These are phyloP conservation scores for Dromococcyx pavoninus DNA, from an alignment of 2,797 vertebrate genomes.

Conservation along the genomic window DNA sequence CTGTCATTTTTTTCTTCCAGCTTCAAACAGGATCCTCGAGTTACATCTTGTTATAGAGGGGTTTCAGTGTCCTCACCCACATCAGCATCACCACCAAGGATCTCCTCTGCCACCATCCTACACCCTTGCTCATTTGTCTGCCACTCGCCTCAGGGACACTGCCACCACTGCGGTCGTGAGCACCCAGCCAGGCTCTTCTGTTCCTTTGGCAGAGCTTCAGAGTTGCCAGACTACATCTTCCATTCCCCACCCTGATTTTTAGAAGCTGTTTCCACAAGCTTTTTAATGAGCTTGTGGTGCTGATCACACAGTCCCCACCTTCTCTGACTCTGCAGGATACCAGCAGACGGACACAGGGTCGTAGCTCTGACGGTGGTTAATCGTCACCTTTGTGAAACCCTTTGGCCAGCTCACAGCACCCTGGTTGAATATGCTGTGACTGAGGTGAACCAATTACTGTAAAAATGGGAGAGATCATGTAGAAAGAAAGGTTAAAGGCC, in stretches of 20 bases:
- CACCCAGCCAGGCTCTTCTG: neutral
- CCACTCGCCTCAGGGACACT: accelerated
- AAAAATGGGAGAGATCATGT: neutral
- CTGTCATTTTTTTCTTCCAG: neutral
- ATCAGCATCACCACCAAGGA: neutral
- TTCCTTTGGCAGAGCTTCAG: neutral
- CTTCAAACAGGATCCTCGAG: neutral
- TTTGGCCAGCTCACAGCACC: neutral
- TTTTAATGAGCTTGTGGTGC: neutral
- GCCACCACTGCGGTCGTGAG: neutral
- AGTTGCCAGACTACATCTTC: neutral
- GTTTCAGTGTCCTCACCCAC: neutral
- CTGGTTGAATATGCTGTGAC: neutral
- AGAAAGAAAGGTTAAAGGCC: neutral
- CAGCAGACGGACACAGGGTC: neutral
- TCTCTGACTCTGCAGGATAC: neutral
- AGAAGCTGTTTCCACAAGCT: neutral
- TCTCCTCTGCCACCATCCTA: neutral
- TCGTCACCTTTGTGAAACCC: neutral
- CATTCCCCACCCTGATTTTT: neutral
- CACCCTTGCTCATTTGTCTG: neutral
- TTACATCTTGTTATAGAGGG: neutral
- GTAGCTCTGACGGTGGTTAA: neutral
- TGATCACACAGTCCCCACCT: neutral
- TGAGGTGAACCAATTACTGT: conserved; percentile 20